Base-by-base conservation (phyloP, 2,797 vertebrate genomes). In the Takifugu rubripes region DNA sequence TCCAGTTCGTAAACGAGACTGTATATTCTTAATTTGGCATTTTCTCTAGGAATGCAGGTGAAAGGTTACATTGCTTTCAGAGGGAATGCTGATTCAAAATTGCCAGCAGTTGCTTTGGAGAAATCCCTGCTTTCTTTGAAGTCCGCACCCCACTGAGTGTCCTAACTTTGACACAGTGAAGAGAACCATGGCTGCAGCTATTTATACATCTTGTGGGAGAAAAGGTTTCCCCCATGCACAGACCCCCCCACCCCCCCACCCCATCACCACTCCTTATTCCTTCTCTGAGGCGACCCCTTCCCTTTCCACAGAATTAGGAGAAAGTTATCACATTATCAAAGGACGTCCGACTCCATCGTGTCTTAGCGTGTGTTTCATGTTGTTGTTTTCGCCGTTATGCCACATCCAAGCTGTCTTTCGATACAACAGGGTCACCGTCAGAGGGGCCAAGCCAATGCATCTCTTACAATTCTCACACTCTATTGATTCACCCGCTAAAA, bases 71-170 rank as follows among this genome's bases (percentile, higher is more conserved):
- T 51, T 57, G 77, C 77, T 88, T 84, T 90, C 78, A 84, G 84
- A 79, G 79, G 76, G 77, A 86, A 85, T 77, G 86, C 86, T 91
- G 85, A 90, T 93, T 94, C 90, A 88, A 91, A 93, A 90, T 88
- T 84, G 82, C 83, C 89, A 87, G 84, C 86, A 91, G 84, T 92
- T 93, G 85, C 92, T 92, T 89, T 86, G 84, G 87, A 89, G 87
- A 90, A 93, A 92, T 92, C 92, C 91, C 90, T 84, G 82, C 74
- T 90, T 87, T 85, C 90, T 93, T 93, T 92, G 91, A 95, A 90
- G 90, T 92, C 88, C 90, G 85, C 81, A 89, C 91, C 91, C 91
- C 86, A 85, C 89, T 83, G 89, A 84, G 93, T 89, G 90, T 88
- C 90, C 87, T 90, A 82, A 89, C 84, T 90, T 89, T 92, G 92